Conservation (phyloP, 2,113 vertebrate species). For the Gila orcuttii region DNA sequence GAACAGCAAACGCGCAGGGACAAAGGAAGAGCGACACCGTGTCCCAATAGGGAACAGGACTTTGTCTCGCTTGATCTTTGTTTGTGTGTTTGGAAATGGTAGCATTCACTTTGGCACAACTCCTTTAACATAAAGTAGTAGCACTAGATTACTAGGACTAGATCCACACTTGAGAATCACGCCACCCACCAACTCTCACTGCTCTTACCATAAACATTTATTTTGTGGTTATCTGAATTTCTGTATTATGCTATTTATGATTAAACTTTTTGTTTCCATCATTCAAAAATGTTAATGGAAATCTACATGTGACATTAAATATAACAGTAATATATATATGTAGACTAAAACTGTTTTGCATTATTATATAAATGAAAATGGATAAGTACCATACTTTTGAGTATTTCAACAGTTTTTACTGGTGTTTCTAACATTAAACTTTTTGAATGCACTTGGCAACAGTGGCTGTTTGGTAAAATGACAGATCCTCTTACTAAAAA, state of each 20-base stretch:
- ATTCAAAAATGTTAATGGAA: not conserved
- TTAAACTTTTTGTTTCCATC: not conserved
- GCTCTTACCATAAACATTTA: conserved; percentile 3
- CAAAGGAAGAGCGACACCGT: not conserved
- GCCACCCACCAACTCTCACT: conserved; percentile 12
- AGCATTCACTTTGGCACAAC: not conserved
- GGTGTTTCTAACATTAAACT: too few relatives aligned
- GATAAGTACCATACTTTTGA: too few relatives aligned
- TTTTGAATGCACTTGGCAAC: too few relatives aligned
- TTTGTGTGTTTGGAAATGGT: not conserved
- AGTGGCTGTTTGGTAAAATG: too few relatives aligned
- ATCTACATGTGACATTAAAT: not conserved
- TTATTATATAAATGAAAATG: not conserved
- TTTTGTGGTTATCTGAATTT: not conserved
- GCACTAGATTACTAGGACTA: too few relatives aligned
- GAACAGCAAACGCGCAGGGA: not conserved
- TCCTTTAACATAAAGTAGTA: not conserved
- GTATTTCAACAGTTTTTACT: too few relatives aligned
- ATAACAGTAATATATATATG: not conserved
- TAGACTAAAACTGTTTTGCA: not conserved
- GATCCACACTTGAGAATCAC: too few relatives aligned
- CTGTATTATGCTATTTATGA: not conserved
- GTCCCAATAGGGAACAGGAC: not conserved
- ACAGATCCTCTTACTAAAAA: not conserved
- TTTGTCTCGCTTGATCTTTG: not conserved